These are phyloP conservation scores for Oscheius onirici DNA, from an alignment of 2,888 invertebrate genomes.

Conservation along the genomic window DNA sequence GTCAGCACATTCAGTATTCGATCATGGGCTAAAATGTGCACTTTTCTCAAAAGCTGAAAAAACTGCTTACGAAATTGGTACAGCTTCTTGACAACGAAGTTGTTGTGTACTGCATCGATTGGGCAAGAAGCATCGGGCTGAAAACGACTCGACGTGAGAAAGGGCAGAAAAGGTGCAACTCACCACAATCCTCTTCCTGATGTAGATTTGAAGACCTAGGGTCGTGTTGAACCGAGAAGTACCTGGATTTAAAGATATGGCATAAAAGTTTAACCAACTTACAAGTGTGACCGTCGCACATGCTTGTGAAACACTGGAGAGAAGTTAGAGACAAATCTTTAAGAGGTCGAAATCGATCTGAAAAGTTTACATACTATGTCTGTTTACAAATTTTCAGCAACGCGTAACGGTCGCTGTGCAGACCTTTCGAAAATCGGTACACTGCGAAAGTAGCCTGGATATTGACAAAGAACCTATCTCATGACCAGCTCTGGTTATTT, in stretches of 20 bases:
- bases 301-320: not conserved
- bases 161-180: too few species aligned
- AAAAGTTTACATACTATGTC: not conserved
- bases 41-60: too few species aligned
- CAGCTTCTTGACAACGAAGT: not conserved
- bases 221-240: not conserved
- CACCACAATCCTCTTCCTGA: not conserved
- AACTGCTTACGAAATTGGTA: not conserved
- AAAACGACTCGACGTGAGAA: too few species aligned
- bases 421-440: not conserved
- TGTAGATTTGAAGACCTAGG: not conserved
- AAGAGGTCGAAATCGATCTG: not conserved
- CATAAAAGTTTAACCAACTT: not conserved
- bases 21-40: constrained; percentile 4
- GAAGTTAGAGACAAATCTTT: not conserved
- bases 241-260: not conserved
- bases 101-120: not conserved
- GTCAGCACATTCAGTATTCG: not conserved
- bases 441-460: not conserved
- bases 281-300: not conserved
- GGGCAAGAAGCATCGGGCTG: not conserved
- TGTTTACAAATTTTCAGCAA: not conserved
- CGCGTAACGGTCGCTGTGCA: not conserved
- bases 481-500: not conserved
- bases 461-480: not conserved